These are phyloP conservation scores for Odocoileus virginianus DNA, from an alignment of 2,113 vertebrate genomes.

Conservation along the genomic window DNA sequence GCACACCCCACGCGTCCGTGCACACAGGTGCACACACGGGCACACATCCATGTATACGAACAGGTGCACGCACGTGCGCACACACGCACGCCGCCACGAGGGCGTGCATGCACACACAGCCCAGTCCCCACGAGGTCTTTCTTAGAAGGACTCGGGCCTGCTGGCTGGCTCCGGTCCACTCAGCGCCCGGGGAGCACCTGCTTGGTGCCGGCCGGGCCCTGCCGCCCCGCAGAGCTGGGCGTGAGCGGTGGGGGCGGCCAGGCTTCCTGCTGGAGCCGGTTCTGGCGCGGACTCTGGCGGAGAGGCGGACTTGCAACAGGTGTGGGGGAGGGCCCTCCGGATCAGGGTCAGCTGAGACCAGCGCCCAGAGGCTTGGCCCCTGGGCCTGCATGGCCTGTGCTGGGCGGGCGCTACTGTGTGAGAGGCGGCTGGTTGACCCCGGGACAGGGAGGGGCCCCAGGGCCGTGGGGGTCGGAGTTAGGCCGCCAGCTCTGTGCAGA, in stretches of 20 bases:
- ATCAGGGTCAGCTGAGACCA: not conserved
- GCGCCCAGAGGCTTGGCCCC: not conserved
- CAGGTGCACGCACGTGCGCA: accelerated
- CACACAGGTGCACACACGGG: accelerated
- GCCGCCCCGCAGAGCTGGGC: accelerated
- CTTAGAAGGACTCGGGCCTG: not conserved
- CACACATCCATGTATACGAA: accelerated
- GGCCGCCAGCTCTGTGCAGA: not conserved
- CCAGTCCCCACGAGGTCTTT: accelerated
- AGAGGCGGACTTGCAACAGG: not conserved
- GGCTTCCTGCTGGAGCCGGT: not conserved
- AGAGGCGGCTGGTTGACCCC: no score
- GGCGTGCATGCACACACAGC: accelerated
- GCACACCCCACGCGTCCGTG: accelerated
- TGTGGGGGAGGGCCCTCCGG: not conserved
- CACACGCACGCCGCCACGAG: accelerated
- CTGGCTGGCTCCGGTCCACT: accelerated
- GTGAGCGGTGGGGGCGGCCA: accelerated
- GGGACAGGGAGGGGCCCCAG: not conserved
- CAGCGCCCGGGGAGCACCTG: accelerated
- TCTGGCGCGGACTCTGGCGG: not conserved
- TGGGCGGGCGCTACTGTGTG: accelerated
- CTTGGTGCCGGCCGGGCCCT: not conserved
- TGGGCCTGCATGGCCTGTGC: accelerated
- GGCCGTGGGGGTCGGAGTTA: accelerated